These are phyloP conservation scores for Scaptomyza reducta DNA, from an alignment of 2,888 invertebrate species.

Conservation along the genomic window DNA sequence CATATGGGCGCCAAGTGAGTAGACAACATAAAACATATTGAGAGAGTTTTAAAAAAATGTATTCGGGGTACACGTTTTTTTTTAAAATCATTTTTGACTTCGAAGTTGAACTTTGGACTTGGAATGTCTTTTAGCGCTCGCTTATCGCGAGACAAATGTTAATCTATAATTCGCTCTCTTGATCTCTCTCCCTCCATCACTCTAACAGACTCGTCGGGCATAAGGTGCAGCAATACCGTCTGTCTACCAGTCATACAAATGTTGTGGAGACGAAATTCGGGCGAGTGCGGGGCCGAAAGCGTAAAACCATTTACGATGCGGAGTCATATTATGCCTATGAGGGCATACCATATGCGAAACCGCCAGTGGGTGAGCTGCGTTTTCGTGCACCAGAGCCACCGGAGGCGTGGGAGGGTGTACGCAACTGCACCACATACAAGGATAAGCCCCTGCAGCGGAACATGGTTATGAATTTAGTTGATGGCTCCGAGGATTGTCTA, in stretches of 20 bases:
- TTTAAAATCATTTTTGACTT: neutral
- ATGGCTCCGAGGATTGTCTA: slow-evolving; percentile 86
- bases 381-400: slow-evolving; percentile 84
- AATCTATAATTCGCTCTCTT: slow-evolving; percentile 9
- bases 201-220: slow-evolving; percentile 67
- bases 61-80: neutral
- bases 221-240: slow-evolving; percentile 70
- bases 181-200: neutral
- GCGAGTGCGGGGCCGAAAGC: slow-evolving; percentile 73
- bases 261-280: slow-evolving; percentile 76
- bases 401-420: slow-evolving; percentile 83
- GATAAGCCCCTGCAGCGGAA: slow-evolving; percentile 80
- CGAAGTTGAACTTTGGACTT: slow-evolving; percentile 29
- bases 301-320: slow-evolving; percentile 70
- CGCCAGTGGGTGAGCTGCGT: slow-evolving; percentile 80
- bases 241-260: slow-evolving; percentile 71
- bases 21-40: neutral
- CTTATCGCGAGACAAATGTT: slow-evolving; percentile 5
- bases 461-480: slow-evolving; percentile 66
- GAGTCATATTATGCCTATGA: slow-evolving; percentile 81
- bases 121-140: neutral
- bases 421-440: slow-evolving; percentile 82
- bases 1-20: slow-evolving; percentile 62
- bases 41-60: neutral
- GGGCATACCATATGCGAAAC: slow-evolving; percentile 82